Evolutionary conservation across 2,113 vertebrate species (phyloP).

Genomic region (Oriolus oriolus): DNA sequence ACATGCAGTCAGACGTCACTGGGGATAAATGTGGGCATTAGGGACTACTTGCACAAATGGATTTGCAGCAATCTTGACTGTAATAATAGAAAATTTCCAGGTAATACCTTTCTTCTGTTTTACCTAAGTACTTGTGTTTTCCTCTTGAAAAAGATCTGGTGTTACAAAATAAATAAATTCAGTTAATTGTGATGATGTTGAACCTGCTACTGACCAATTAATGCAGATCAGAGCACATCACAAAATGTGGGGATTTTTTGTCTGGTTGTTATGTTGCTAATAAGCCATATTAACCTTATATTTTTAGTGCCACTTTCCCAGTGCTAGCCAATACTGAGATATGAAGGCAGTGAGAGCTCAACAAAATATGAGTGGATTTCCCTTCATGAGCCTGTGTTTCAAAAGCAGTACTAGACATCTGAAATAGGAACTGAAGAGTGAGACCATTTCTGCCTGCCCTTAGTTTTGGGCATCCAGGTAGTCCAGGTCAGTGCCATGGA

Average conservation of each 20-base stretch:
- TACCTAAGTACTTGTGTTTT: neutral
- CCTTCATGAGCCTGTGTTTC: neutral
- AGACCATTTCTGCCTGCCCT: neutral
- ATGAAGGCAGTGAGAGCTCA: neutral
- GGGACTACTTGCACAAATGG: neutral
- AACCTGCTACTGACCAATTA: neutral
- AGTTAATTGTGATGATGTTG: neutral
- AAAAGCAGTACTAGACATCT: neutral
- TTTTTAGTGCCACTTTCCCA: neutral
- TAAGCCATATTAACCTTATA: neutral
- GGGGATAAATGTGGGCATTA: neutral
- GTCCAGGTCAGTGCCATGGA: neutral
- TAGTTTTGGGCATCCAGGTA: neutral
- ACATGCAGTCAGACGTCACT: neutral
- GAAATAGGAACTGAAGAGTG: neutral
- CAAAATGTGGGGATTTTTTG: neutral
- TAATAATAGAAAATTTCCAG: neutral
- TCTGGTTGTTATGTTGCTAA: neutral
- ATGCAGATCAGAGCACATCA: neutral
- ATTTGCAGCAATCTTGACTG: neutral
- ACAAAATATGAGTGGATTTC: neutral
- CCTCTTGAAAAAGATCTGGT: neutral
- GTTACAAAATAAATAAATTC: neutral
- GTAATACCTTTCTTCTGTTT: neutral
- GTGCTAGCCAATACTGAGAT: neutral